Evolutionary conservation across 2,888 invertebrate genomes (phyloP).

Genomic region (Cancer borealis): DNA sequence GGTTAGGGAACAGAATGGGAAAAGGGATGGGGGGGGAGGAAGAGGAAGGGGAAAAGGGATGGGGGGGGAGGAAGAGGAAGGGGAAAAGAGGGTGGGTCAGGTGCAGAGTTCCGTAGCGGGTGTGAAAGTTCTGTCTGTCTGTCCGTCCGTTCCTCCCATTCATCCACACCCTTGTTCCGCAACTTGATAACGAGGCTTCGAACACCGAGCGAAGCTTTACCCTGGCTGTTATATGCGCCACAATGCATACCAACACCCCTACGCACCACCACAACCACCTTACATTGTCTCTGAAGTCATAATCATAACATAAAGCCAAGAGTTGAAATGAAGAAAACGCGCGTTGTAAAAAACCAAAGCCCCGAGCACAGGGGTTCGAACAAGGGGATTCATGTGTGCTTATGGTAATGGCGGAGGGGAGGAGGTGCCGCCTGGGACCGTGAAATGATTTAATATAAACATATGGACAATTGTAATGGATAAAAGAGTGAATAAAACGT

Average conservation of each 20-base stretch:
- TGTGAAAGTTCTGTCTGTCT: conserved; percentile 39
- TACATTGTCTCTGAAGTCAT: neutral
- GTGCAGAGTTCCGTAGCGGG: conserved; percentile 39
- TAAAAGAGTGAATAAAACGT: conserved; percentile 69
- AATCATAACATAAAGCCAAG: conserved; percentile 22
- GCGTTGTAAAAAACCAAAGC: conserved; percentile 17
- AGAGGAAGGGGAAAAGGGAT: neutral
- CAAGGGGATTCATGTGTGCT: conserved; percentile 53
- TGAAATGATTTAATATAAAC: conserved; percentile 74
- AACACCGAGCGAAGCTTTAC: neutral
- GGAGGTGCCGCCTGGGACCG: conserved; percentile 61
- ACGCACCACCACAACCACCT: neutral
- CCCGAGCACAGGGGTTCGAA: conserved; percentile 44
- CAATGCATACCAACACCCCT: neutral
- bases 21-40: neutral
- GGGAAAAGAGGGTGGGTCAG: neutral
- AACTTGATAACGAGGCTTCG: neutral
- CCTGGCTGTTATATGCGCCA: neutral
- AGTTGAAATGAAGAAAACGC: conserved; percentile 3
- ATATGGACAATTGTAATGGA: conserved; percentile 74
- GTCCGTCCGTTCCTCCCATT: conserved; percentile 5
- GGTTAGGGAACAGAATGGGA: neutral
- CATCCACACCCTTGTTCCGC: neutral
- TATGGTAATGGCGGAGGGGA: conserved; percentile 65
- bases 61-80: neutral